Evolutionary conservation across 2,113 vertebrate species (phyloP).

Genomic region (Upupa epops): DNA sequence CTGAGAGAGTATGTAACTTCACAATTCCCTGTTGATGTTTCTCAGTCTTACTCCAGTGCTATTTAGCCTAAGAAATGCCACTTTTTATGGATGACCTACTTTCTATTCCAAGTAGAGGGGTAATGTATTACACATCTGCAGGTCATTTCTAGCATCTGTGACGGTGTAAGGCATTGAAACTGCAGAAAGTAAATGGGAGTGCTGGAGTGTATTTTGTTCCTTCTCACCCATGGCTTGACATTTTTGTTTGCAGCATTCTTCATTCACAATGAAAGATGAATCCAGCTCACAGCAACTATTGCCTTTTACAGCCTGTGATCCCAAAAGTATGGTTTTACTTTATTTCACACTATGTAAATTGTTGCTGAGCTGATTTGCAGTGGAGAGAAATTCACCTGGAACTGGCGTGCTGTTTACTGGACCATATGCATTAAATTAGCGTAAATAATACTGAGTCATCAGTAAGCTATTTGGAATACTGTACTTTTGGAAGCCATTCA

Average conservation of each 20-base stretch:
- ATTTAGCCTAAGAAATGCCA: not conserved
- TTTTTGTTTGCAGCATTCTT: not conserved
- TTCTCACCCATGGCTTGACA: not conserved
- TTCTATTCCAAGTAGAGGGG: not conserved
- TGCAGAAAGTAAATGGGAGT: not conserved
- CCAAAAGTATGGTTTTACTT: not conserved
- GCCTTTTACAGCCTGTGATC: not conserved
- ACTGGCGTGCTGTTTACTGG: not conserved
- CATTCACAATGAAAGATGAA: not conserved
- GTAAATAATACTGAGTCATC: slow-evolving; percentile 32
- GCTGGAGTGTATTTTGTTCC: not conserved
- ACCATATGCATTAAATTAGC: not conserved
- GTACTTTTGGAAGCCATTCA: slow-evolving; percentile 5
- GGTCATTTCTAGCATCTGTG: not conserved
- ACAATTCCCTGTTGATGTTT: no score
- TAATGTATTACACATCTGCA: not conserved
- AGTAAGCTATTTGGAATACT: not conserved
- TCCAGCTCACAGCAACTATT: not conserved
- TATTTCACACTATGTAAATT: not conserved
- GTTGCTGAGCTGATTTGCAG: not conserved
- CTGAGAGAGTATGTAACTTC: no score
- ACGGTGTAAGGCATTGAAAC: not conserved
- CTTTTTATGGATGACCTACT: not conserved
- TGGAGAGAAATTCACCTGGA: not conserved
- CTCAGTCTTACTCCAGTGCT: not conserved